Evolutionary conservation across 2,888 invertebrate species (phyloP), one percentile per base, ranked within the genome.

Genomic region (Thereva nobilitata): DNA sequence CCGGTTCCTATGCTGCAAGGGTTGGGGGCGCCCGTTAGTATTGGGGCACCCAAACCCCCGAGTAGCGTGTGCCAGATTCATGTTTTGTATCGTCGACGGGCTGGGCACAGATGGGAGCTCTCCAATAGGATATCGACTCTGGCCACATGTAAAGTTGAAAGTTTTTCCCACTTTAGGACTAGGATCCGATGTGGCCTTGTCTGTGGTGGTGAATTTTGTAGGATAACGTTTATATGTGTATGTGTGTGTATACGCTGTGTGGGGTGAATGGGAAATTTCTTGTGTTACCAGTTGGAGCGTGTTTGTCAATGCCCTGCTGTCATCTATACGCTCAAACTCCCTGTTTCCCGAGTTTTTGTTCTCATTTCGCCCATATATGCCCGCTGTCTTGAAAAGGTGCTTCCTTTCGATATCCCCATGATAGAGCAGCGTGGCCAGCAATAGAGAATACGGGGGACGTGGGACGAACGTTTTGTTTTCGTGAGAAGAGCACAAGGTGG

Each of bases 401-500:
- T 61, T 9, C 40, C 50, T 40, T 50, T 61, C 40, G 61, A 61
- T 50, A 50, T 34, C 34, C 40, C 50, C 50, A 23, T 12, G 10
- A 41, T 5, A 35, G 12, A 52, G 37, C 23, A 23, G 23, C 23
- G 23, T n/a, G 12, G 10, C 57, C 57, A 45, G 50, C 57, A 61
- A 23, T 61, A 50, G 50, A 40, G 50, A 23, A 23, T 23, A 2
- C 23, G 23, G 23, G 23, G 23, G 23, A 23, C 23, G 23, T 23
- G 23, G 23, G 23, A 23, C 23, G 23, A 23, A 23, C 23, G 23
- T 38, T 64, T 64, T 64, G 54, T 64, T 64, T 53, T 49, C 65
- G 65, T 66, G 65, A 66, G 65, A 66, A 50, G 41, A 49, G 49
- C 49, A 35, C 65, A 66, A 66, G 57, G 52, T 66, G 66, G 66